A percentile compares a stretch with the other conserved stretches of the same genome.
phyloP scores from a whole-genome alignment of 2,113 vertebrate species.

The Otocyon megalotis region DNA sequence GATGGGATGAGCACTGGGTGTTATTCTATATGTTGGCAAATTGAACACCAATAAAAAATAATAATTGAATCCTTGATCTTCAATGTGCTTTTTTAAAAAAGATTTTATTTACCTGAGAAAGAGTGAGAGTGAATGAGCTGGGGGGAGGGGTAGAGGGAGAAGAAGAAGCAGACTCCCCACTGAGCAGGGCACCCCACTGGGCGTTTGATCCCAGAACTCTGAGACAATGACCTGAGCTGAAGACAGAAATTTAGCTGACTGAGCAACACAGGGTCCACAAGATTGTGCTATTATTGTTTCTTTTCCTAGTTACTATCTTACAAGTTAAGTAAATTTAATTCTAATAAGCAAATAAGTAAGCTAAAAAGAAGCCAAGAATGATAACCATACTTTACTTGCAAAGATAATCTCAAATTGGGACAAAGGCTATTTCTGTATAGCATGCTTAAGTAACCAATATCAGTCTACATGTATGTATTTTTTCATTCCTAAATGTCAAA shows the following conservation, averaged over 20 bases:
- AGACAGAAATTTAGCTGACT: not conserved
- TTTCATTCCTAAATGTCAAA: not conserved
- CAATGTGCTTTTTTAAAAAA: no score
- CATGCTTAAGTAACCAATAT: not conserved
- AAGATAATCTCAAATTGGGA: not conserved
- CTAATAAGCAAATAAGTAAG: conserved; percentile 2
- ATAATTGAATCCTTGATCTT: no score
- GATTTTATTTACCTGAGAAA: not conserved
- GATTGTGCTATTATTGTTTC: not conserved
- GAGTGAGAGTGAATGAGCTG: not conserved
- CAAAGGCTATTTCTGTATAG: not conserved
- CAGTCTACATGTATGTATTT: not conserved
- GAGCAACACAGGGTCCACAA: not conserved
- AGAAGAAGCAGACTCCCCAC: not conserved
- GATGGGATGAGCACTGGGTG: no score
- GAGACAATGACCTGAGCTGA: not conserved
- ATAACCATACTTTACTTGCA: not conserved
- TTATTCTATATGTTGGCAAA: no score
- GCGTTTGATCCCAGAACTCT: not conserved
- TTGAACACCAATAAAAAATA: no score
- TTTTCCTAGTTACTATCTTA: not conserved
- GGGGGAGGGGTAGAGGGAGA: not conserved
- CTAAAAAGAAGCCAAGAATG: not conserved
- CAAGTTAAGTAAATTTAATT: conserved; percentile 45
- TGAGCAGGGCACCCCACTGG: not conserved